Evolutionary conservation across 2,797 vertebrate genomes (phyloP).

Genomic region (Leuciscus waleckii): DNA sequence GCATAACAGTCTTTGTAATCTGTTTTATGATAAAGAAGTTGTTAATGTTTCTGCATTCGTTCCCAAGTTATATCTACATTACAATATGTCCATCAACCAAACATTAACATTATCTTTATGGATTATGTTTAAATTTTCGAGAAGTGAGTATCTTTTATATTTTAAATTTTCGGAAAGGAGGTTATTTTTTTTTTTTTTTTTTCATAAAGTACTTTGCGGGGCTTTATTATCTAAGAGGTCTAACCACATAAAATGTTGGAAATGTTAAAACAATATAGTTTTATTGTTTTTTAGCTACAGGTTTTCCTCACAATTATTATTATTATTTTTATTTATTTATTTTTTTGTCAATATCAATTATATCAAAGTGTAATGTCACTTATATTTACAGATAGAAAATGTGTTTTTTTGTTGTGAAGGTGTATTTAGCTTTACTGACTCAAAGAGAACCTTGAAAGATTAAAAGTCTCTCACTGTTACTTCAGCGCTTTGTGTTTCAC

Average conservation of each 20-base stretch:
- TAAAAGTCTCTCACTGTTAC: not conserved
- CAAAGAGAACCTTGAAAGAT: slow-evolving; percentile 7
- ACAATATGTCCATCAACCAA: not conserved
- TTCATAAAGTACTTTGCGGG: not conserved
- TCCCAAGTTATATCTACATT: not conserved
- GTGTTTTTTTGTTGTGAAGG: not conserved
- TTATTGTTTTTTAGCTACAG: not conserved
- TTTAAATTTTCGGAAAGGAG: no score
- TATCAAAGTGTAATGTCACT: not conserved
- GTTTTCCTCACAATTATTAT: no score
- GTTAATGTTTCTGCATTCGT: not conserved
- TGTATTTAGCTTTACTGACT: slow-evolving; percentile 27
- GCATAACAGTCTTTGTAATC: not conserved
- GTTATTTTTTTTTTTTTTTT: no score
- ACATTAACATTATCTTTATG: no score
- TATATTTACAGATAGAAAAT: not conserved
- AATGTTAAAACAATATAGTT: not conserved
- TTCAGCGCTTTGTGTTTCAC: slow-evolving; percentile 33
- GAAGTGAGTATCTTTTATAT: not conserved
- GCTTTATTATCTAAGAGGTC: not conserved
- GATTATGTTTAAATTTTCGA: not conserved
- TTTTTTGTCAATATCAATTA: not conserved
- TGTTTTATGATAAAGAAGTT: not conserved
- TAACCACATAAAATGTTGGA: not conserved
- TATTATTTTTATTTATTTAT: no score